phyloP scores from a whole-genome alignment of 64 coral and sea anemone species.

The Pocillopora damicornis region DNA sequence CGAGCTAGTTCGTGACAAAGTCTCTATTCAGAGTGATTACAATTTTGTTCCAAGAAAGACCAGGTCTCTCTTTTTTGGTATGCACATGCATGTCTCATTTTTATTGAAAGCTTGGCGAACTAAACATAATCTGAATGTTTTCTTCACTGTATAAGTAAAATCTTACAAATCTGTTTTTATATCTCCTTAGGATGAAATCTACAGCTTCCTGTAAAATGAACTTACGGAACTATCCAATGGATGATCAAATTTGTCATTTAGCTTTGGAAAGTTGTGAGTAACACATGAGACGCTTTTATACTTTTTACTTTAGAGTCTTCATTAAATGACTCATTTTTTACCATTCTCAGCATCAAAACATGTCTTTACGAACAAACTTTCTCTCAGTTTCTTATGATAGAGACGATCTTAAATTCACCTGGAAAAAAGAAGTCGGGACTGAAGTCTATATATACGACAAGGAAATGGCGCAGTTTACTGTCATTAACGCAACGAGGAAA shows the following conservation, averaged over 20 bases:
- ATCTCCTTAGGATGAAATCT: slow-evolving; percentile 50
- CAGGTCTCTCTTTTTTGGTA: too few relatives aligned
- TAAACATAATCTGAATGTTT: too few relatives aligned
- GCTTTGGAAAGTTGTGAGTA: slow-evolving; percentile 97
- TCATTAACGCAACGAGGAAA: slow-evolving; percentile 56
- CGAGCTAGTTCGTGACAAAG: too few relatives aligned
- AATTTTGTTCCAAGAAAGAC: too few relatives aligned
- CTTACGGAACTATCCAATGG: slow-evolving; percentile 78
- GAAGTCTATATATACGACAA: slow-evolving; percentile 81
- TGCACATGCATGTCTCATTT: too few relatives aligned
- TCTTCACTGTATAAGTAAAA: too few relatives aligned
- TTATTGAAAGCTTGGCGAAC: too few relatives aligned
- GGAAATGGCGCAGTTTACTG: slow-evolving; percentile 91
- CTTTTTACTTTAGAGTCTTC: not conserved
- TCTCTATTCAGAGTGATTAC: too few relatives aligned
- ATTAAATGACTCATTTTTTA: not conserved
- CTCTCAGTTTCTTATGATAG: slow-evolving; percentile 84
- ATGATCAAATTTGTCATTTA: slow-evolving; percentile 75
- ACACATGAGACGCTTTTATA: not conserved
- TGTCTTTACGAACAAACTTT: not conserved
- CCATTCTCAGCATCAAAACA: not conserved
- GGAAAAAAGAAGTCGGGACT: slow-evolving; percentile 55
- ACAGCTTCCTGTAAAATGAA: slow-evolving; percentile 90
- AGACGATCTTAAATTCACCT: slow-evolving; percentile 63
- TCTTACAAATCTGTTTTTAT: not conserved